These are phyloP conservation scores for Trachelus troglodyta DNA, from an alignment of 2,888 invertebrate genomes.

Conservation along the genomic window DNA sequence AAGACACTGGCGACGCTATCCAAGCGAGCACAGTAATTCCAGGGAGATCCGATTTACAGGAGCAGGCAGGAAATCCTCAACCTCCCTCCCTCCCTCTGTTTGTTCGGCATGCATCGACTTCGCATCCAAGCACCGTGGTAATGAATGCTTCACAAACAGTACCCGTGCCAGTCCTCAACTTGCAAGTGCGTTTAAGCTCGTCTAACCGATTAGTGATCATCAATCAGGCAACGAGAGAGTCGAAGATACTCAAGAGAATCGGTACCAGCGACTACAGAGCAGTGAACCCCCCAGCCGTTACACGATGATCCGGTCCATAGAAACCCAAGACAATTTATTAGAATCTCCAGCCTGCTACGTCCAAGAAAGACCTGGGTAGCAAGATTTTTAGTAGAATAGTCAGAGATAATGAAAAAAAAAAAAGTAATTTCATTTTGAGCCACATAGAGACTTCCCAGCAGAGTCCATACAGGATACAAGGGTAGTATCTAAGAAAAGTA, in stretches of 20 bases:
- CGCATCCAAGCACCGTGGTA: constrained; percentile 46
- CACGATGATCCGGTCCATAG: not conserved
- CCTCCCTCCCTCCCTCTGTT: not conserved
- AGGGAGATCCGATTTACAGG: not conserved
- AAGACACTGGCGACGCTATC: not conserved
- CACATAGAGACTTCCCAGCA: not conserved
- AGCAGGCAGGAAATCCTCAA: not conserved
- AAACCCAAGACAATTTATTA: not conserved
- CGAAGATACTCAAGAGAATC: not conserved
- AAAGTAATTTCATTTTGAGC: not conserved
- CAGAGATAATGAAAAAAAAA: not conserved
- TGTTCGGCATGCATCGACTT: constrained; percentile 29
- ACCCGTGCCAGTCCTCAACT: constrained; percentile 39
- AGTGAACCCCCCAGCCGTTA: not conserved
- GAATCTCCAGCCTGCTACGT: not conserved
- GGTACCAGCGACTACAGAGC: not conserved
- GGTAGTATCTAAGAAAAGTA: not conserved
- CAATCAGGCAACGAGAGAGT: constrained; percentile 22
- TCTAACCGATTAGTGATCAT: constrained; percentile 59
- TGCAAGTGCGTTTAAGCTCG: constrained; percentile 60
- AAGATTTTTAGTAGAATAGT: too few species aligned
- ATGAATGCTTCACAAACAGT: constrained; percentile 58
- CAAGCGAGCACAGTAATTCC: not conserved
- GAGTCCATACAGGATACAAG: not conserved
- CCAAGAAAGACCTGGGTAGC: not conserved